Base-by-base conservation (phyloP, 2,113 vertebrate species). In the Lethenteron camtschaticum region DNA sequence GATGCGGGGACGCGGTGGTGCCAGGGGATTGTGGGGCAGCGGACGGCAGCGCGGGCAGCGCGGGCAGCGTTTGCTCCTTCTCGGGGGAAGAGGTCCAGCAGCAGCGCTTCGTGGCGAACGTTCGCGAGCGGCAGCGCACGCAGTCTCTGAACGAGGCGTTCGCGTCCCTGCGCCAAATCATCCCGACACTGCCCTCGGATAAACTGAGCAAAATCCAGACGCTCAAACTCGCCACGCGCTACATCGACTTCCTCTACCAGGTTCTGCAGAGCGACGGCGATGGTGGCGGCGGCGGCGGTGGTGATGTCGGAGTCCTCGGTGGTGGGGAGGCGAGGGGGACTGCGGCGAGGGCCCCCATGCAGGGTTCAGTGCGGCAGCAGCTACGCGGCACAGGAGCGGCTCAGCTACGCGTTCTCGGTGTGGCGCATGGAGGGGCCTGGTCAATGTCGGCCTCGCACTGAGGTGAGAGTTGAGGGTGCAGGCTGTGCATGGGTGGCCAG, bases 131-230 rank as follows among this genome's bases (percentile, higher is more conserved):
- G 3, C 87, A 89, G 72, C 81, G 86, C 69, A 89, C 86, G 10
- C 87, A 88, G 75, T 87, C 85, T 0, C 82, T 89, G 74, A 88
- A 89, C 12, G 87, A 88, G 1, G 86, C 86, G 76, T 89, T 88
- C 55, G 82, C 86, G 1, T 85, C 86, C 18, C 81, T 89, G 69
- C 80, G 86, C 70, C 87, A 88, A 72, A 89, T 89, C 81, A 89
- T 89, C 79, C 86, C 86, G 56, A 89, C 86, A 4, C 77, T 89
- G 75, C 86, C 86, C 12, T 89, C 86, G 1, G 86, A 89, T 79
- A 89, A 89, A 76, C 83, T 89, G 69, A 89, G 86, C 82, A 89
- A 89, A 80, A 89, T 89, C 79, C 86, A 89, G 76, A 89, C 86
- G 74, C 83, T 89, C 56, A 89, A 89, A 76, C 58, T 89, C 80